These are phyloP conservation scores for Orthosia gothica DNA, from an alignment of 2,888 invertebrate genomes.

Conservation along the genomic window DNA sequence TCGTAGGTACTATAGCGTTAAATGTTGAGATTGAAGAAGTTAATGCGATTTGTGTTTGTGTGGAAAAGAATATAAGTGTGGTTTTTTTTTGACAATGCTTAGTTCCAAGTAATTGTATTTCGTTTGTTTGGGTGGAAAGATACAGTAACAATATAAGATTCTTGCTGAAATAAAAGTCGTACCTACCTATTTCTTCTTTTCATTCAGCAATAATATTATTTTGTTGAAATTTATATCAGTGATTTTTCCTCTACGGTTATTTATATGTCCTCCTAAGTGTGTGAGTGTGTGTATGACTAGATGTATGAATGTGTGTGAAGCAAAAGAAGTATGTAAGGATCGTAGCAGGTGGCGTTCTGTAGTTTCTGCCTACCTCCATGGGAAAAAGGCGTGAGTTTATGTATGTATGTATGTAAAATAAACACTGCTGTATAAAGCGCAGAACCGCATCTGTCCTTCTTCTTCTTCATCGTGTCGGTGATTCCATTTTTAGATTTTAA, in stretches of 20 bases:
- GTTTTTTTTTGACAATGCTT: constrained; percentile 31
- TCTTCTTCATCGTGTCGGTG: too few relatives aligned
- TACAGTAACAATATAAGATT: constrained; percentile 10
- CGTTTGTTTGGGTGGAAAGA: background rate
- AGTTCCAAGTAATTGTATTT: background rate
- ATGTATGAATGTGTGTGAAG: too few relatives aligned
- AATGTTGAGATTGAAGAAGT: constrained; percentile 54
- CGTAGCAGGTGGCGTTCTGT: too few relatives aligned
- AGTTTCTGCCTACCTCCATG: too few relatives aligned
- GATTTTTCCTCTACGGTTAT: background rate
- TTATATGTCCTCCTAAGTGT: background rate
- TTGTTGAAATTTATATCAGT: background rate
- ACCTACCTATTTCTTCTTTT: background rate
- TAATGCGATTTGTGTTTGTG: constrained; percentile 59
- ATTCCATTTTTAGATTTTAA: too few relatives aligned
- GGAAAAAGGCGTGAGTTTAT: too few relatives aligned
- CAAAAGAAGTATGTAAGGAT: too few relatives aligned
- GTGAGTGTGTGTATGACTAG: too few relatives aligned
- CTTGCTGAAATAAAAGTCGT: background rate
- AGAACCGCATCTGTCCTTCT: background rate
- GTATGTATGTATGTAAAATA: too few relatives aligned
- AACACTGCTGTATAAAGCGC: background rate
- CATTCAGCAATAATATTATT: background rate
- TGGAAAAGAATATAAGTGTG: constrained; percentile 17
- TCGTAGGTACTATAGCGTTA: constrained; percentile 57